Conservation (phyloP, 2,888 invertebrate genomes). For the Cerceris ruficornis region DNA sequence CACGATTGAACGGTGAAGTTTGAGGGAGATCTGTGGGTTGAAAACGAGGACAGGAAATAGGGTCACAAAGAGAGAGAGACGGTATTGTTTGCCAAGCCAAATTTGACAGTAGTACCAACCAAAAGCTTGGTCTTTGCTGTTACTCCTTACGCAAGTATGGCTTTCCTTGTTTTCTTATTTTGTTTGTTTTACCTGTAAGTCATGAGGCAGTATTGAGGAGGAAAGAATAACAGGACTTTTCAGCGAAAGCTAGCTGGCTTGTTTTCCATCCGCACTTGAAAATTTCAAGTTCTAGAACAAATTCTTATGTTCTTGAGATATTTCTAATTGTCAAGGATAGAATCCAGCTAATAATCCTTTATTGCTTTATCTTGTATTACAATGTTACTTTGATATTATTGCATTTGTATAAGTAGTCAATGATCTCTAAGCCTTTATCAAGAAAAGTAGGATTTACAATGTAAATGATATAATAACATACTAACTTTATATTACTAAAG, state of each 20-base stretch:
- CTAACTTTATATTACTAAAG: not conserved
- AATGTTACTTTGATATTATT: not conserved
- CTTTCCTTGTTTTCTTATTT: not conserved
- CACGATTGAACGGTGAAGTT: not conserved
- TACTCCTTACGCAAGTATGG: constrained; percentile 47
- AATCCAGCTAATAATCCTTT: not conserved
- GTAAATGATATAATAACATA: not conserved
- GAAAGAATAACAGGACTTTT: no score
- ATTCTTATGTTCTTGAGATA: not conserved
- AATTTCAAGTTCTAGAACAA: no score
- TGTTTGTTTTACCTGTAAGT: not conserved
- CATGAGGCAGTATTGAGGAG: not conserved
- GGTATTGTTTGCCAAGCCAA: constrained; percentile 56
- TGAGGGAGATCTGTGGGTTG: constrained; percentile 9
- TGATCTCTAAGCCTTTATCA: not conserved
- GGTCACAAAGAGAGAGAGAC: constrained; percentile 57
- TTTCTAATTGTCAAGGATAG: not conserved
- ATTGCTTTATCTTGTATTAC: not conserved
- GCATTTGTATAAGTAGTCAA: not conserved
- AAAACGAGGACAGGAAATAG: constrained; percentile 54
- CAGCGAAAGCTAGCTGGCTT: no score
- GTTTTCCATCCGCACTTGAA: no score
- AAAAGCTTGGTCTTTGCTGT: constrained; percentile 32
- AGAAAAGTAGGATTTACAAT: not conserved
- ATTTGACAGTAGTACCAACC: constrained; percentile 65